Percentiles rank a stretch among this genome's conserved stretches.
These are phyloP conservation scores for Pelosia muscerda DNA, from an alignment of 2,888 invertebrate species.

Conservation along the genomic window DNA sequence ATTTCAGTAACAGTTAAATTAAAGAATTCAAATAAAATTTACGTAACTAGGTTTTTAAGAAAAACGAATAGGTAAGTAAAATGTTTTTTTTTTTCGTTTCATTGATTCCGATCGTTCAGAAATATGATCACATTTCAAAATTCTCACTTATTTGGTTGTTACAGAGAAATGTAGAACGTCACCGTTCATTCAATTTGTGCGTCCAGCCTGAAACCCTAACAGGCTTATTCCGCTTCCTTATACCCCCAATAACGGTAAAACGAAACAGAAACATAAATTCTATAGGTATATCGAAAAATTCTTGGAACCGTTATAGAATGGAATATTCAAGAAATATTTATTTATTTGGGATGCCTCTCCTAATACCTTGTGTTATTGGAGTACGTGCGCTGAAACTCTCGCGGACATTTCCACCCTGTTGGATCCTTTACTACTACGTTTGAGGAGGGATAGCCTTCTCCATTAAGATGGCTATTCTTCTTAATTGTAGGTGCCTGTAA, in stretches of 20 bases:
- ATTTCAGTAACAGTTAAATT: no score
- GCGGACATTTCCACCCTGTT: no score
- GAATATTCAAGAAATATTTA: constrained; percentile 27
- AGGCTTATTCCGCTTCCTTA: constrained; percentile 52
- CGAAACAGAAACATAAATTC: constrained; percentile 52
- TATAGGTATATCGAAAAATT: constrained; percentile 46
- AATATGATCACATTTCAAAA: constrained; percentile 12
- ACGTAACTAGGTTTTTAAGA: not conserved
- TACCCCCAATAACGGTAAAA: constrained; percentile 32
- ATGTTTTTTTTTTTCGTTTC: not conserved
- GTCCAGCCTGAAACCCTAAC: constrained; percentile 50
- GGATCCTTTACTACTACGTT: no score
- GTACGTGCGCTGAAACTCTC: no score
- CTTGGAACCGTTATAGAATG: constrained; percentile 37
- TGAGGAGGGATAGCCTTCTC: no score
- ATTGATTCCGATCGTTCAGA: constrained; percentile 6
- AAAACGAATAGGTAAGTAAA: not conserved
- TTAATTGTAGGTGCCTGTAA: no score
- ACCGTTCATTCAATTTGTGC: constrained; percentile 72
- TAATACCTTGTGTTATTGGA: no score
- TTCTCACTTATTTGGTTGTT: not conserved
- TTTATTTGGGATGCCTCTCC: constrained; percentile 22
- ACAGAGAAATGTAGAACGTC: not conserved
- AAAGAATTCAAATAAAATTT: not conserved
- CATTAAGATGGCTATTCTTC: no score